Conservation (phyloP, 2,113 vertebrate species). For the Archocentrus centrarchus region DNA sequence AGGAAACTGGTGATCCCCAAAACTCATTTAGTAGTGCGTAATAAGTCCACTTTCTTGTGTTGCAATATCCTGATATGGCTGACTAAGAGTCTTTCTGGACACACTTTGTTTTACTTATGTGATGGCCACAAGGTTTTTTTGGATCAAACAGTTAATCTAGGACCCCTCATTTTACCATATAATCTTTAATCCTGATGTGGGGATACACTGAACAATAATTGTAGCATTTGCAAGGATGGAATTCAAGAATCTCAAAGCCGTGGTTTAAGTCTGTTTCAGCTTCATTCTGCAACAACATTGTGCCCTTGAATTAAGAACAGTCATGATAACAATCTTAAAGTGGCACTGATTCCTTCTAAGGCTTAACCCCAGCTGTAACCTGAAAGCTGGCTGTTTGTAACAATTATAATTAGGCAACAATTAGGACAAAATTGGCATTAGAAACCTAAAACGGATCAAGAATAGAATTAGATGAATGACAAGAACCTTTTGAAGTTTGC, state of each 20-base stretch:
- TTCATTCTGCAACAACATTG: not conserved
- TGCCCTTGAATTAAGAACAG: not conserved
- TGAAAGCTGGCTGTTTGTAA: slow-evolving; percentile 11
- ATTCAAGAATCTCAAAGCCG: not conserved
- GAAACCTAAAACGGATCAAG: not conserved
- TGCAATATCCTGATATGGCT: not conserved
- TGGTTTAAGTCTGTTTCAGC: not conserved
- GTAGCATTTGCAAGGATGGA: slow-evolving; percentile 2
- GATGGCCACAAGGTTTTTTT: not conserved
- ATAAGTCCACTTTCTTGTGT: not conserved
- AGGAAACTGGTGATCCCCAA: not conserved
- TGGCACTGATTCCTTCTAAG: slow-evolving; percentile 22
- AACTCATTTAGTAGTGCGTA: not conserved
- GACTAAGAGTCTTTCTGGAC: not conserved
- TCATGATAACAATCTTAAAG: slow-evolving; percentile 31
- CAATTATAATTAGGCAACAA: not conserved
- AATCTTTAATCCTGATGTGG: slow-evolving; percentile 13
- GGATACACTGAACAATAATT: not conserved
- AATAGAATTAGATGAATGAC: slow-evolving; percentile 20
- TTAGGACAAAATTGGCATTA: not conserved
- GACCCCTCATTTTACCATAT: not conserved
- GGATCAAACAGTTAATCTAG: not conserved
- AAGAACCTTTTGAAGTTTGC: slow-evolving; percentile 41
- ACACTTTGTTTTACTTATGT: slow-evolving; percentile 1
- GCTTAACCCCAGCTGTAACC: slow-evolving; percentile 17